Conservation (phyloP, 2,113 vertebrate genomes). For the Piprites chloris region DNA sequence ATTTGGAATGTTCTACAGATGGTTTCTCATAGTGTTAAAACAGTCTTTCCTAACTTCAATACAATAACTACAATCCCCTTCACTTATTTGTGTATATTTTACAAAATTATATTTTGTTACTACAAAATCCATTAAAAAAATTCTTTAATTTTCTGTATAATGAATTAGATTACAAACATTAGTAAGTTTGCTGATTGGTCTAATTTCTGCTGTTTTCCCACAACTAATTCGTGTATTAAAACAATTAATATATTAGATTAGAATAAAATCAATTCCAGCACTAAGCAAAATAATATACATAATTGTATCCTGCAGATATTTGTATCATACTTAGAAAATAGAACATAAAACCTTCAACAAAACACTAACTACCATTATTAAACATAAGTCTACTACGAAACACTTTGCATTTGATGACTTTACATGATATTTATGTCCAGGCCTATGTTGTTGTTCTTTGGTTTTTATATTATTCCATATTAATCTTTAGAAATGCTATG, state of each 20-base stretch:
- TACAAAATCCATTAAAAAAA: conserved; percentile 9
- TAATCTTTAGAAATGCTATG: not conserved
- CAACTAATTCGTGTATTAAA: not conserved
- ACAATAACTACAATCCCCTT: not conserved
- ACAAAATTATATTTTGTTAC: no score
- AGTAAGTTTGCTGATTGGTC: not conserved
- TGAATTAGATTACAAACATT: not conserved
- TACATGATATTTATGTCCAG: not conserved
- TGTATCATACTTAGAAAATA: not conserved
- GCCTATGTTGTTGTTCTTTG: not conserved
- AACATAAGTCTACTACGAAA: not conserved
- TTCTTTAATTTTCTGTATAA: not conserved
- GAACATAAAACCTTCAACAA: not conserved
- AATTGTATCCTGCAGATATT: not conserved
- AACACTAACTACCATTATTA: not conserved
- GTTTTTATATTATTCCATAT: not conserved
- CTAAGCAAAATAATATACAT: not conserved
- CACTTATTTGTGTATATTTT: not conserved
- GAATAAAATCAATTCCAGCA: not conserved
- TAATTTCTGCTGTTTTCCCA: not conserved
- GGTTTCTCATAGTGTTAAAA: not conserved
- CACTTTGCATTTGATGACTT: not conserved
- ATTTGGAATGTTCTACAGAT: not conserved
- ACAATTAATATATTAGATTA: not conserved
- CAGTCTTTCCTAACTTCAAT: not conserved